Evolutionary conservation across 1,140 invertebrate species (phyloP), one percentile per base, ranked within the genome.

Genomic region (Drosophila rufa): DNA sequence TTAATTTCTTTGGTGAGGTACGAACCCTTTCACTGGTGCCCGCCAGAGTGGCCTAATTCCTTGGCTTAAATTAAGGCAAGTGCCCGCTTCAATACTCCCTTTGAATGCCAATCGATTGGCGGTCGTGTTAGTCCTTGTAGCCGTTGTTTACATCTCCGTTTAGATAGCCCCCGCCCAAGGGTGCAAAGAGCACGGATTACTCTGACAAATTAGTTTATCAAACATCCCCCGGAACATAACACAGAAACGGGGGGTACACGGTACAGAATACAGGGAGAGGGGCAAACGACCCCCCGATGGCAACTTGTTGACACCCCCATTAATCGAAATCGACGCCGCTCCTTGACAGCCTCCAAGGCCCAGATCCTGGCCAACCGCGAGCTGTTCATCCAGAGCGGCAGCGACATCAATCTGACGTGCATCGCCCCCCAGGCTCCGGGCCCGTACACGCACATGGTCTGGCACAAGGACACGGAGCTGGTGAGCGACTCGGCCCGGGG

Each of bases 351-450:
- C 69, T 97, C 97, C 55, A 96, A 97, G 93, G 97, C 97, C 36
- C 96, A 97, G 93, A 98, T 98, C 82, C 93, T 96, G 57, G 97
- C 97, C 17, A 97, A 97, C 81, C 94, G 96, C 15, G 97, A 98
- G 93, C 94, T 97, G 74, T 97, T 96, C 94, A 96, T 98, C 86
- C 96, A 97, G 80, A 97, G 96, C 80, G 97, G 97, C 38, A 97
- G 96, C 79, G 97, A 98, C 94, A 97, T 98, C 92, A 98, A 98
- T 94, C 94, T 98, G 81, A 98, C 97, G 55, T 98, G 97, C 93
- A 95, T 97, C 70, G 97, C 97, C 7, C 94, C 95, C 74, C 96
- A 97, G 92, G 97, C 97, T 30, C 97, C 97, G 0, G 96, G 97
- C 75, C 97, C 97, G n/a, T 97, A 97, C 43, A 95, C 95, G 80